Percentiles rank a stretch among this genome's conserved stretches.
Evolutionary conservation across 2,113 vertebrate species (phyloP).

Genomic region (Lynx canadensis): DNA sequence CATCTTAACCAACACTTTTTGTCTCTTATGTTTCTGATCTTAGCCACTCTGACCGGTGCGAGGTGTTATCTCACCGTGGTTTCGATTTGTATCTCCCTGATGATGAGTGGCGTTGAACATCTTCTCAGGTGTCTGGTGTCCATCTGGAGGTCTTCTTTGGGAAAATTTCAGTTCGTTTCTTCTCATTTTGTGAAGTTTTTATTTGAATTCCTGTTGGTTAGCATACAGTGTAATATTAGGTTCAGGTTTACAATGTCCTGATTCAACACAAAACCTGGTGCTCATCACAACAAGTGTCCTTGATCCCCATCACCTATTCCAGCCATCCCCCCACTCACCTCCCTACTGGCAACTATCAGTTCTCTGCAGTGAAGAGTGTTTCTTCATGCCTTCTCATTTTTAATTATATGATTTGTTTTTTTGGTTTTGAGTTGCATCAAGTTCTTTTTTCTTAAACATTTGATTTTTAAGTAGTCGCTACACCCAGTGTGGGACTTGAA

Average conservation of each 20-base stretch:
- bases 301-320: background rate
- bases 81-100: too few species aligned
- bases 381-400: background rate
- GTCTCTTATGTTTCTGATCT: too few species aligned
- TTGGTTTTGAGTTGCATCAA: background rate
- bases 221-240: background rate
- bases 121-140: too few species aligned
- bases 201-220: background rate
- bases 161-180: too few species aligned
- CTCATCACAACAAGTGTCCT: too few species aligned
- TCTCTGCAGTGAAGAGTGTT: background rate
- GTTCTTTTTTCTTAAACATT: background rate
- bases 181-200: too few species aligned
- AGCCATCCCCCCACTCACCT: too few species aligned
- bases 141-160: too few species aligned
- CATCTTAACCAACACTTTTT: too few species aligned
- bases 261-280: background rate
- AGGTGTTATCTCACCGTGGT: too few species aligned
- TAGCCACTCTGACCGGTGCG: too few species aligned
- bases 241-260: background rate
- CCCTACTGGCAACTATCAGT: background rate
- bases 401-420: background rate
- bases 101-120: too few species aligned
- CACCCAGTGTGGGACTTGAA: background rate
- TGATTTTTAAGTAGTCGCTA: background rate